Evolutionary conservation across 2,888 invertebrate genomes (phyloP).

Genomic region (Congeria kusceri): DNA sequence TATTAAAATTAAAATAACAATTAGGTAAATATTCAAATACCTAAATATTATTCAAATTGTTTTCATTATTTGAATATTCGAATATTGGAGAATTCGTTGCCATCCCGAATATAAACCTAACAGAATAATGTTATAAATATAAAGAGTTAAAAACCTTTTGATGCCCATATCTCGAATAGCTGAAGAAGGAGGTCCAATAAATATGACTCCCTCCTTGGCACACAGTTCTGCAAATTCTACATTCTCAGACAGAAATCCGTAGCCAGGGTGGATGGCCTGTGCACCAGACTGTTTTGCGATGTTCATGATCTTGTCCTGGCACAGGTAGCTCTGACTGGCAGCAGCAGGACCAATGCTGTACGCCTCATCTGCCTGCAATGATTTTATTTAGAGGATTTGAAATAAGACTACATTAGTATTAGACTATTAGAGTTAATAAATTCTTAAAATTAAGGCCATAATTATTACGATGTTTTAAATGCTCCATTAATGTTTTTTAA

Average conservation of each 20-base stretch:
- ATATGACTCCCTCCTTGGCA: constrained; percentile 91
- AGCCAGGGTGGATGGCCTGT: constrained; percentile 98
- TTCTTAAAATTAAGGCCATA: too few species aligned
- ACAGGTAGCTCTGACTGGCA: constrained; percentile 94
- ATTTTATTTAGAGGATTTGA: not conserved
- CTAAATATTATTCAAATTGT: too few species aligned
- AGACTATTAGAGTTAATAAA: too few species aligned
- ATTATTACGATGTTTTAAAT: too few species aligned
- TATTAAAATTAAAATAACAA: too few species aligned
- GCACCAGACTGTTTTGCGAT: constrained; percentile 91
- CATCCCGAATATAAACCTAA: too few species aligned
- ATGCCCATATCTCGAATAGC: constrained; percentile 97
- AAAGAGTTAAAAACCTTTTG: constrained; percentile 89
- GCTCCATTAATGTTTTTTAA: too few species aligned
- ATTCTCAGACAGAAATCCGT: constrained; percentile 99
- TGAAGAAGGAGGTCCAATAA: constrained; percentile 97
- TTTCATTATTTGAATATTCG: too few species aligned
- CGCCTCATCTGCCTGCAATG: constrained; percentile 95
- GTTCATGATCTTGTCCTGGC: constrained; percentile 93
- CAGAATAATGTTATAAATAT: too few species aligned
- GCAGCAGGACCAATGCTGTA: constrained; percentile 96
- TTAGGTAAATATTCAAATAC: too few species aligned
- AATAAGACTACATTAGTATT: too few species aligned
- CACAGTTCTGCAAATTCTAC: constrained; percentile 97
- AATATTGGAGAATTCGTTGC: too few species aligned